Base-by-base conservation (phyloP, 2,888 invertebrate species). In the Cheilosia variabilis region DNA sequence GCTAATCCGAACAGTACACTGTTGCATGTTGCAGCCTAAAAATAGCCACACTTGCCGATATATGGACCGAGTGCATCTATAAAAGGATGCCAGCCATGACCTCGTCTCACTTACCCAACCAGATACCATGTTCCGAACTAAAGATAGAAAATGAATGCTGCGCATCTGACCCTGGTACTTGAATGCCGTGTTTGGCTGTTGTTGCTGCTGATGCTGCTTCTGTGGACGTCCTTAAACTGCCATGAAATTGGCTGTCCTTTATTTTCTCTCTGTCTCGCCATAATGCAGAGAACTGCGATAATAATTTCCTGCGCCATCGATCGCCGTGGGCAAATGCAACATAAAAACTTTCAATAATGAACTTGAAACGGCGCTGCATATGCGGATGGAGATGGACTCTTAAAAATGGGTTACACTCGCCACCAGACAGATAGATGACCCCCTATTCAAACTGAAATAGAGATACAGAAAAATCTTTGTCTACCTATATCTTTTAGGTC, bases 21-120 rank as follows among this genome's bases (percentile, higher is more conserved):
- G 17, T 31, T 45, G 27, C 31, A 24, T 63, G 65, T 52, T 60
- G 45, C 15, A 24, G 31, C 24, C 77, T 77, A 69, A 69, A 77
- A 77, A 77, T 77, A 77, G 62, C 52, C 27, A 47, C 50, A 66
- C 43, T n/a, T 41, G 41, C 10, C 31, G 76, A 15, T 66, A 60
- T 60, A 68, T 68, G 60, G 55, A 60, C 52, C 41, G 58, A 34
- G 47, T 62, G 58, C 15, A 65, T 52, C 82, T 78, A 55, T 66
- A 83, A 83, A 72, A 83, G 82, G 77, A 83, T 72, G 37, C 34
- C 52, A 78, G 31, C 69, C 79, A 84, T 84, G 79, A 84, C 83
- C 83, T 79, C 69, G 47, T 31, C 57, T 52, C 24, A 34, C 45
- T 60, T 43, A 53, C 24, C 24, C 53, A 52, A 15, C 60, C 27